Conservation (phyloP, 2,797 vertebrate genomes). For the Poecile montanus region DNA sequence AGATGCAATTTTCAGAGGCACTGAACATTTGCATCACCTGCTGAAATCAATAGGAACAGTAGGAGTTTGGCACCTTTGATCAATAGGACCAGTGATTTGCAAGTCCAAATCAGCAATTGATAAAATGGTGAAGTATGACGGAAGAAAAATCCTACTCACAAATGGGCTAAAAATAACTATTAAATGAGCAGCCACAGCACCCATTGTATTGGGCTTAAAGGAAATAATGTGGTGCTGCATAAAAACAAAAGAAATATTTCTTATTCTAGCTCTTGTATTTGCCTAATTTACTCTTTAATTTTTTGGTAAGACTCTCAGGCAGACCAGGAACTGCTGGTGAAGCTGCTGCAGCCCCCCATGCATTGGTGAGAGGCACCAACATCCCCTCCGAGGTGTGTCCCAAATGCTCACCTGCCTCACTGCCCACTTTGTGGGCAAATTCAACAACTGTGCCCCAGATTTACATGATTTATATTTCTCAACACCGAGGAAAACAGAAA, state of each 20-base stretch:
- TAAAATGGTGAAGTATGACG: background rate
- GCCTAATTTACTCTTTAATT: background rate
- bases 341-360: background rate
- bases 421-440: conserved; percentile 31
- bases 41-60: conserved; percentile 50
- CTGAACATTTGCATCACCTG: conserved; percentile 34
- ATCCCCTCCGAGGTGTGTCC: background rate
- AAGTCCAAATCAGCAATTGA: conserved; percentile 35
- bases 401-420: background rate
- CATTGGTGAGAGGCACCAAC: background rate
- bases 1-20: conserved; percentile 44
- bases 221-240: background rate
- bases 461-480: background rate
- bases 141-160: conserved; percentile 18
- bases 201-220: background rate
- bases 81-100: conserved; percentile 47
- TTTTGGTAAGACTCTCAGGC: background rate
- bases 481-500: conserved; percentile 2
- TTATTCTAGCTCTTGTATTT: background rate
- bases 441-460: background rate
- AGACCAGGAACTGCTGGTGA: background rate
- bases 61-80: conserved; percentile 52
- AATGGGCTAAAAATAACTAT: conserved; percentile 32
- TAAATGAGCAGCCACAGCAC: background rate
- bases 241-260: background rate